Evolutionary conservation across 1,140 invertebrate genomes (phyloP).

Genomic region (Trialeurodes vaporariorum): DNA sequence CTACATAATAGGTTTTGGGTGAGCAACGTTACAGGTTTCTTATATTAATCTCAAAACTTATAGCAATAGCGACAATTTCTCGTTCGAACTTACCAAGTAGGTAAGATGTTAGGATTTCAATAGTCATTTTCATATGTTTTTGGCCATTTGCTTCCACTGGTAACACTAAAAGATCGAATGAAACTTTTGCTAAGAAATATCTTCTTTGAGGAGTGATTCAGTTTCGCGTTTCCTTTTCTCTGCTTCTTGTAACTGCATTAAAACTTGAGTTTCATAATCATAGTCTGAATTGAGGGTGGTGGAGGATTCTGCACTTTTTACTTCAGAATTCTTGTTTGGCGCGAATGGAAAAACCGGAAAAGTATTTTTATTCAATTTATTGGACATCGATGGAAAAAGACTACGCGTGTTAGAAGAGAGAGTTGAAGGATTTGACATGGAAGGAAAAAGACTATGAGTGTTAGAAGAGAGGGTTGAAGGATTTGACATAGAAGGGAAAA

Average conservation of each 20-base stretch:
- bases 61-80: no score
- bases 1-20: no score
- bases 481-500: neutral
- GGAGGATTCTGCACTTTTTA: neutral
- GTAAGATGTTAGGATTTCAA: no score
- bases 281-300: neutral
- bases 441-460: neutral
- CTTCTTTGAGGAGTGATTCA: no score
- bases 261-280: neutral
- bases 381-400: neutral
- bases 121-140: no score
- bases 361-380: neutral
- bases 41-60: no score
- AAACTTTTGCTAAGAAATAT: no score
- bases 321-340: neutral
- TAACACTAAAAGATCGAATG: no score
- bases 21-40: no score
- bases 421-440: neutral
- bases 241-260: neutral
- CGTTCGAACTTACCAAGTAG: no score
- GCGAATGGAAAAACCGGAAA: neutral
- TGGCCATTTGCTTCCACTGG: no score
- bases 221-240: neutral
- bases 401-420: neutral
- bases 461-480: neutral